Base-by-base conservation (phyloP, 2,797 vertebrate genomes). In the Streptopelia turtur region DNA sequence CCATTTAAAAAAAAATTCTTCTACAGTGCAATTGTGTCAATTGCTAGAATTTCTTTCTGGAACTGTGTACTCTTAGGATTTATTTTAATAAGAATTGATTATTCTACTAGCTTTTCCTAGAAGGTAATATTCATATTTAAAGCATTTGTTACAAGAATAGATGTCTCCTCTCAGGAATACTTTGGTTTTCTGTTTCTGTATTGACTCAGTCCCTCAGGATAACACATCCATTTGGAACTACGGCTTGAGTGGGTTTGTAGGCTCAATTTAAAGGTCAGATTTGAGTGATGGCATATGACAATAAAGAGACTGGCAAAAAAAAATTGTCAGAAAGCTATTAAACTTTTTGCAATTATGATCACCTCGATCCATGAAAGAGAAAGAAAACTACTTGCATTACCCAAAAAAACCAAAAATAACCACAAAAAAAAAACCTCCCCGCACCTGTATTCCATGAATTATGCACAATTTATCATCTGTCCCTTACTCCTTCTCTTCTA, bases 101-200 rank as follows among this genome's bases (percentile, higher is more conserved):
- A 60, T 82, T 70, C 3, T 76, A 59, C 12, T 79, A 60, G n/a
- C 11, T 95, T 94, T 76, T 82, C 63, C 23, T 95, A 93, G 70
- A 88, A 80, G 31, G 57, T 76, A 21, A 43, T 57, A 72, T 5
- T 66, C 13, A 52, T 69, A 80, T 82, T 50, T 91, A 76, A 91
- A 93, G 35, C 5, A 9, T 90, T 88, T 81, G 25, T 77, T 75
- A 30, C 57, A 63, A 81, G 45, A 93, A 53, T 65, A 12, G 24
- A 7, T 78, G 50, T 24, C 8, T 83, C 15, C 61, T 71, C 47
- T 52, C 41, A 94, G 74, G 61, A 88, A 76, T 63, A 72, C 23
- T 85, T 72, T 6, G 10, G 4, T 52, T 83, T 89, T 56, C 61
- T 86, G 28, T 0, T 70, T 88, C 88, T 81, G 5, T 74, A 90